Conservation (phyloP, 1,140 invertebrate genomes). For the Limonius californicus region DNA sequence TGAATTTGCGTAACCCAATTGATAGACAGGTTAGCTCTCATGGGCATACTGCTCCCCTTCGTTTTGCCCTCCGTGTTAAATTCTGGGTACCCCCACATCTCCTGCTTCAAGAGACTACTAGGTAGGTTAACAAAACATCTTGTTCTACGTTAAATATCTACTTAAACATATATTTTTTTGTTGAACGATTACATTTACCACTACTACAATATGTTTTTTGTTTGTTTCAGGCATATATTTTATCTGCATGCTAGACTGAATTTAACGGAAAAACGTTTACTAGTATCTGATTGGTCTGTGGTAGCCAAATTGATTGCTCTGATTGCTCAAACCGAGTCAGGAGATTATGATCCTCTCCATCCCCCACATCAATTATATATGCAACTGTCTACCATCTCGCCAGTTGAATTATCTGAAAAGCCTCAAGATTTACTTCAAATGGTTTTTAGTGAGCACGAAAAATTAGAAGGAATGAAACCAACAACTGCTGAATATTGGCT, state of each 20-base stretch:
- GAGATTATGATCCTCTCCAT: conserved; percentile 61
- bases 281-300: conserved; percentile 63
- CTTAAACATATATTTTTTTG: background rate
- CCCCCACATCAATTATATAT: conserved; percentile 58
- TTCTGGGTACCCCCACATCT: conserved; percentile 88
- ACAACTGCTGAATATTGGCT: conserved; percentile 73
- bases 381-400: conserved; percentile 49
- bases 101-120: conserved; percentile 76
- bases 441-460: conserved; percentile 61
- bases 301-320: conserved; percentile 70
- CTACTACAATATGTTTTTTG: no score
- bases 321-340: conserved; percentile 68
- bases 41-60: conserved; percentile 52
- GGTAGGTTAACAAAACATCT: conserved; percentile 56
- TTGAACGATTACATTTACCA: background rate
- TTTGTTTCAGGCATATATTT: conserved; percentile 67
- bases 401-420: conserved; percentile 49
- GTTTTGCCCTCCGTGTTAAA: conserved; percentile 68
- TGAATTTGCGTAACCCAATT: conserved; percentile 80
- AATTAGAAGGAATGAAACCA: conserved; percentile 55
- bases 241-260: conserved; percentile 76
- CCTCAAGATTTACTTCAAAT: conserved; percentile 59
- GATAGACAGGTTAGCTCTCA: conserved; percentile 63
- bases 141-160: no score
- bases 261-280: conserved; percentile 65